Evolutionary conservation across 1,140 invertebrate species (phyloP).

Genomic region (Drosophila persimilis): DNA sequence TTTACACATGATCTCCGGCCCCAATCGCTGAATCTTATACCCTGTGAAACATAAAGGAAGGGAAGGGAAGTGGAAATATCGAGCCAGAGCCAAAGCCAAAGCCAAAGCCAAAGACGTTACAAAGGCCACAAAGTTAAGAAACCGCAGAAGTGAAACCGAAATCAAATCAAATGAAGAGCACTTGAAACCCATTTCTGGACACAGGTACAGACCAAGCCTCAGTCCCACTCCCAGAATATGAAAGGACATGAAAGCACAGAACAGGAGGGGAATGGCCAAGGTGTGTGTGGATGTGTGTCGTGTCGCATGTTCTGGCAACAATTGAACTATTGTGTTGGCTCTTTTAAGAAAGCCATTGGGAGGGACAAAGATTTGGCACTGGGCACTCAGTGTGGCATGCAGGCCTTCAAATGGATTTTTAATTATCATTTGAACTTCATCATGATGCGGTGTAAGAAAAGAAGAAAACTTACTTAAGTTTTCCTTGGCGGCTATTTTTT

Average conservation of each 20-base stretch:
- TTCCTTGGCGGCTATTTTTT: no score
- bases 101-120: background rate
- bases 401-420: no score
- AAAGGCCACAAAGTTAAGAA: conserved; percentile 30
- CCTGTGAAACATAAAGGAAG: conserved; percentile 9
- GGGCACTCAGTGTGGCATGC: no score
- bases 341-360: no score
- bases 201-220: conserved; percentile 8
- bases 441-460: no score
- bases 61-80: background rate
- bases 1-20: conserved; percentile 61
- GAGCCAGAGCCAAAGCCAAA: background rate
- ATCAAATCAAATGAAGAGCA: conserved; percentile 74
- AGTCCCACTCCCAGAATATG: background rate
- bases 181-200: conserved; percentile 1
- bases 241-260: background rate
- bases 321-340: conserved; percentile 12
- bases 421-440: no score
- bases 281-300: conserved; percentile 7
- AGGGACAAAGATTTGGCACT: no score
- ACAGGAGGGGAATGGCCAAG: background rate
- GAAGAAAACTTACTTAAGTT: no score
- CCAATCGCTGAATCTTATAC: conserved; percentile 32
- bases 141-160: conserved; percentile 66
- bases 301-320: conserved; percentile 45